Evolutionary conservation across 1,140 invertebrate species (phyloP).

Genomic region (Leptoteleia sp.): DNA sequence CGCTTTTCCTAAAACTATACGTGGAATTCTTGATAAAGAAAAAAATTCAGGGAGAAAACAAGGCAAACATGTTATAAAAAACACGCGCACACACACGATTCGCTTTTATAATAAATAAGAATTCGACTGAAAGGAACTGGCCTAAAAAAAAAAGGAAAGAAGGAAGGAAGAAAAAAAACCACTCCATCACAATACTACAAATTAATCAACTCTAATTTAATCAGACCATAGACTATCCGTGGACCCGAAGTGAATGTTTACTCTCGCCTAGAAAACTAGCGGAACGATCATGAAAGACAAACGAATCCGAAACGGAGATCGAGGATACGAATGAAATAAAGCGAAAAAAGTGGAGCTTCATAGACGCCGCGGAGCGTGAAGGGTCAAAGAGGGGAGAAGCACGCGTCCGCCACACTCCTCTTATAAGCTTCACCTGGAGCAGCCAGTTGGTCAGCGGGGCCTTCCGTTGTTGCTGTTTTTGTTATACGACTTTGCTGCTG

Average conservation of each 20-base stretch:
- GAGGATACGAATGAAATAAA: conserved; percentile 50
- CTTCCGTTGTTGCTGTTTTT: conserved; percentile 68
- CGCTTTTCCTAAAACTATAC: too few species aligned
- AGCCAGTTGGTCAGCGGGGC: conserved; percentile 73
- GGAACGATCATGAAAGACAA: conserved; percentile 47
- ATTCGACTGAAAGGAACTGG: conserved; percentile 6
- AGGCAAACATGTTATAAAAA: too few species aligned
- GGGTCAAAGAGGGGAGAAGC: conserved; percentile 78
- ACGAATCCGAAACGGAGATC: conserved; percentile 48
- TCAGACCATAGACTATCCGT: conserved; percentile 25
- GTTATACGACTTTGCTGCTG: conserved; percentile 66
- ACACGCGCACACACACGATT: too few species aligned
- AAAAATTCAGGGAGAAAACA: too few species aligned
- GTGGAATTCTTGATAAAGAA: too few species aligned
- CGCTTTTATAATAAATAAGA: conserved; percentile 19
- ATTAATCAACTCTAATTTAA: conserved; percentile 61
- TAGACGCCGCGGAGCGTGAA: conserved; percentile 66
- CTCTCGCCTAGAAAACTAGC: conserved; percentile 37
- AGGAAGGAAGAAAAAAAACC: too few species aligned
- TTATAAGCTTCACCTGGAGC: conserved; percentile 73
- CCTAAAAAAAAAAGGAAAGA: too few species aligned
- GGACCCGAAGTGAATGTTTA: conserved; percentile 37
- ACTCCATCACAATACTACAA: conserved; percentile 37
- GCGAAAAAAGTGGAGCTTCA: conserved; percentile 62
- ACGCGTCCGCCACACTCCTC: conserved; percentile 79